Conservation (phyloP, 2,797 vertebrate species). For the Capromys pilorides region DNA sequence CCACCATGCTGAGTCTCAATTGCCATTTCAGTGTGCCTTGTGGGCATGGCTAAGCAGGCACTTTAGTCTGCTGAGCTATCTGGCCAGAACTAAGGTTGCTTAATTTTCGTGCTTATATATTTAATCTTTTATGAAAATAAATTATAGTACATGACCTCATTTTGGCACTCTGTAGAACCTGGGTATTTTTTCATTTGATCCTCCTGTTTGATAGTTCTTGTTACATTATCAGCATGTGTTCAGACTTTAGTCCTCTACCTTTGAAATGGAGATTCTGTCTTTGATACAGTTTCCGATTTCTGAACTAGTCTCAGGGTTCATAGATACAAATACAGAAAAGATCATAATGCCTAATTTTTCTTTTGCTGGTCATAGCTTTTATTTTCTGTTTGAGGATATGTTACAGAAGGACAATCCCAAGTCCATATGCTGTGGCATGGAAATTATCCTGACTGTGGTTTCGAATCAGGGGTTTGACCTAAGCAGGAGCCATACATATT, state of each 20-base stretch:
- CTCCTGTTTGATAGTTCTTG: neutral
- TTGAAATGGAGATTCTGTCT: neutral
- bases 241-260: neutral
- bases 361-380: slow-evolving; percentile 11
- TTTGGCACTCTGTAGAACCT: neutral
- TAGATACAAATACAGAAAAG: slow-evolving; percentile 37
- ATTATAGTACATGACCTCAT: neutral
- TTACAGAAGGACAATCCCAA: slow-evolving; percentile 8
- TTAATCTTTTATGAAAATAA: neutral
- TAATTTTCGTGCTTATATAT: neutral
- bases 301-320: neutral
- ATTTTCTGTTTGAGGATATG: slow-evolving; percentile 1
- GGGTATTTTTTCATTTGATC: neutral
- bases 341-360: neutral
- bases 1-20: no score
- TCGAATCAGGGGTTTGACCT: neutral
- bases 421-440: neutral
- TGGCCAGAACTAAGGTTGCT: neutral
- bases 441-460: neutral
- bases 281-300: neutral
- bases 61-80: no score
- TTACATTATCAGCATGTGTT: neutral
- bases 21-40: no score
- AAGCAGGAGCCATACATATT: neutral
- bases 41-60: no score